Percentiles rank a stretch among this genome's conserved stretches.
Evolutionary conservation across 1,140 invertebrate genomes (phyloP).

Genomic region (Micrasema longulum): DNA sequence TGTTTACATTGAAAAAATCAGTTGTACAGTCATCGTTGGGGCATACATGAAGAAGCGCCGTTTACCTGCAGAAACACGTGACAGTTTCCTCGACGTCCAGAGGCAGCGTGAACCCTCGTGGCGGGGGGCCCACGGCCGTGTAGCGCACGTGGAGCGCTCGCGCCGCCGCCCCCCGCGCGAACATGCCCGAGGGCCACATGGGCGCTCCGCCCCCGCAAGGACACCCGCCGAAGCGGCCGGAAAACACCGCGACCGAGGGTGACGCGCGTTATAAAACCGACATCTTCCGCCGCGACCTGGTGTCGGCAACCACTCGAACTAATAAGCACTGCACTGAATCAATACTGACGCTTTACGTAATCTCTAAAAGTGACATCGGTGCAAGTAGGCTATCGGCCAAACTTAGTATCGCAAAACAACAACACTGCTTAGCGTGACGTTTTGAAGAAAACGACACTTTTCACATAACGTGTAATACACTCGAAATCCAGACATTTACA

Average conservation of each 20-base stretch:
- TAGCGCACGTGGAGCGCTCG: conserved; percentile 65
- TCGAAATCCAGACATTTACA: too few relatives aligned
- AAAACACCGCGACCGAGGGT: background rate
- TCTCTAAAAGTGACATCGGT: too few relatives aligned
- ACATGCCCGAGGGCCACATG: conserved; percentile 61
- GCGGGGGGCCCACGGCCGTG: conserved; percentile 60
- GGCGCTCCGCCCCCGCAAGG: background rate
- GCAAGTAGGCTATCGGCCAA: too few relatives aligned
- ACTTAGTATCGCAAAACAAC: too few relatives aligned
- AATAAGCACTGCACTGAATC: conserved; percentile 15
- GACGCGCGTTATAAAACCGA: background rate
- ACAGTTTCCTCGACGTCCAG: conserved; percentile 79
- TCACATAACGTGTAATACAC: background rate
- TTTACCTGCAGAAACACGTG: conserved; percentile 80
- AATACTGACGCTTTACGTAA: background rate
- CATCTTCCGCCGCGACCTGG: background rate
- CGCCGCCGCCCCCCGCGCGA: conserved; percentile 60
- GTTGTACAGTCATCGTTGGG: too few relatives aligned
- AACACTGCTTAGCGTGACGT: too few relatives aligned
- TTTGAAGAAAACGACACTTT: background rate
- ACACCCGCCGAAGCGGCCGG: background rate
- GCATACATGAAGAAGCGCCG: too few relatives aligned
- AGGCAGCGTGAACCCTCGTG: conserved; percentile 63
- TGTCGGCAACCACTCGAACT: background rate
- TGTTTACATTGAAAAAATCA: too few relatives aligned